A percentile compares a stretch with the other conserved stretches of the same genome.
These are phyloP conservation scores for Bovichtus variegatus DNA, from an alignment of 2,797 vertebrate species.

Conservation along the genomic window DNA sequence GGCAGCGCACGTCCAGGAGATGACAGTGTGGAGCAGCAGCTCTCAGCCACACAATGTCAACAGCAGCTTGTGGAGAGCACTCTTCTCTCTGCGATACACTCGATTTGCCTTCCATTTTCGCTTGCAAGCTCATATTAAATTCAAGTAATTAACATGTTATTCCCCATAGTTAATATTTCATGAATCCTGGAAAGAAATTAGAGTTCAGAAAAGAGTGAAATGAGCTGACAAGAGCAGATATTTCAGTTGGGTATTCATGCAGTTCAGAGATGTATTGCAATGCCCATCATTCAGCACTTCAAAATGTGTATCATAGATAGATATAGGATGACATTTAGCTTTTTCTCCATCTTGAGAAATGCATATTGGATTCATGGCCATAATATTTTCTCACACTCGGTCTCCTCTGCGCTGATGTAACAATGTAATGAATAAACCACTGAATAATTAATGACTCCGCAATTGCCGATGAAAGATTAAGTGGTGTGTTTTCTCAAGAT, in stretches of 20 bases:
- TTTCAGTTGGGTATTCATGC: not conserved
- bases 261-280: not conserved
- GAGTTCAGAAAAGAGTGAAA: not conserved
- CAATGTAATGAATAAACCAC: constrained; percentile 47
- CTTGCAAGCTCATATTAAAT: not conserved
- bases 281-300: constrained; percentile 6
- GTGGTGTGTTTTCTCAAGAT: constrained; percentile 29
- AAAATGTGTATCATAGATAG: not conserved
- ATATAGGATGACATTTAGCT: not conserved
- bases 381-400: constrained; percentile 30
- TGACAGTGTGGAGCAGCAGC: constrained; percentile 36
- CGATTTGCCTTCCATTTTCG: not conserved
- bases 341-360: not conserved
- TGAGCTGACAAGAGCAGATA: not conserved
- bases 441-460: constrained; percentile 64
- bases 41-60: not conserved
- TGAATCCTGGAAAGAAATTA: not conserved
- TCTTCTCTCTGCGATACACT: not conserved
- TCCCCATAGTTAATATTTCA: not conserved
- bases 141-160: not conserved
- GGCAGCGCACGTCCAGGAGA: constrained; percentile 31
- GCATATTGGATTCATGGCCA: constrained; percentile 19
- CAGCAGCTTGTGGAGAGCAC: constrained; percentile 7
- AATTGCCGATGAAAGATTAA: constrained; percentile 53
- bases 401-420: constrained; percentile 42